Evolutionary conservation across 2,797 vertebrate genomes (phyloP).

Genomic region (Scolopax bukidnonensis): DNA sequence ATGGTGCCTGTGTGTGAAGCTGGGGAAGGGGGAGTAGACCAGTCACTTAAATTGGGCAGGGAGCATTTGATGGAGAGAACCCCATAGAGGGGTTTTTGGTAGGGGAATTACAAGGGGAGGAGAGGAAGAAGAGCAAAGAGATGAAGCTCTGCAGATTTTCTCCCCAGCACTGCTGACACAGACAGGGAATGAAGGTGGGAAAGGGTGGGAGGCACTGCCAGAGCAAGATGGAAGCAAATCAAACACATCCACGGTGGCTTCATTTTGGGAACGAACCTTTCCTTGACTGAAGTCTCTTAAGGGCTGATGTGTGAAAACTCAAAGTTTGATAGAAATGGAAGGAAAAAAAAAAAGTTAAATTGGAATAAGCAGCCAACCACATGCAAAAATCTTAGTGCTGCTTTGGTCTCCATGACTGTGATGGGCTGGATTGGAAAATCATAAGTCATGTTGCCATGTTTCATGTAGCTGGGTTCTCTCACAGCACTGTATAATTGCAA

Average conservation of each 20-base stretch:
- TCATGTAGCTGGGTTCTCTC: not conserved
- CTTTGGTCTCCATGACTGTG: fast-evolving
- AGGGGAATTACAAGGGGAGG: not conserved
- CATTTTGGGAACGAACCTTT: not conserved
- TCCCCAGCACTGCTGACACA: not conserved
- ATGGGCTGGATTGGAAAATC: not conserved
- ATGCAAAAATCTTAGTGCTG: not conserved
- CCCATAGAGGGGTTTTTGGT: too few relatives aligned
- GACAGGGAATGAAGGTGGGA: not conserved
- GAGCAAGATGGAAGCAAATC: not conserved
- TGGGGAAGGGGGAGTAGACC: not conserved
- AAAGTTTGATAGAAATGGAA: not conserved
- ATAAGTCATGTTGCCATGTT: not conserved
- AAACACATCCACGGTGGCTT: not conserved
- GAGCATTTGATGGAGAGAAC: not conserved
- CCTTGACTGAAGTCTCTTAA: not conserved
- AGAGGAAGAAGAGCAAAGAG: not conserved
- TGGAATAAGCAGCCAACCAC: not conserved
- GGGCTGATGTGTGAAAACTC: not conserved
- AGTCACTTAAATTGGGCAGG: not conserved
- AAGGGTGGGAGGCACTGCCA: not conserved
- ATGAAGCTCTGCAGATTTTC: not conserved
- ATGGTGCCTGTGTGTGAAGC: fast-evolving
- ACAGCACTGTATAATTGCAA: fast-evolving
- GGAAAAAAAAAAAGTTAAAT: fast-evolving